Conservation (phyloP, 2,113 vertebrate species). For the Semicossyphus pulcher region DNA sequence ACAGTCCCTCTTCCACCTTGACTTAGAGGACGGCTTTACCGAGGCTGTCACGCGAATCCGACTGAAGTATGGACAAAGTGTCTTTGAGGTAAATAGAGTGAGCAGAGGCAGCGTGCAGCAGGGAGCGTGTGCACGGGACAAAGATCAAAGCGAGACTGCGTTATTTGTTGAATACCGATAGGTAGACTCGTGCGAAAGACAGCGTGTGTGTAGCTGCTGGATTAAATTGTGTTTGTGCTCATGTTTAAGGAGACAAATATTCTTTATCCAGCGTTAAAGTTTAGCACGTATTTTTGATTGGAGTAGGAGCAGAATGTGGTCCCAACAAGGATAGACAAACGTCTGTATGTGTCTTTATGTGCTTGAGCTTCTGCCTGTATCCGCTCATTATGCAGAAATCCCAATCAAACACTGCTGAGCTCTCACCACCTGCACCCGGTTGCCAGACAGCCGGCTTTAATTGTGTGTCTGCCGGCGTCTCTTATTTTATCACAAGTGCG, state of each 20-base stretch:
- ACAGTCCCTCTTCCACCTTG: constrained; percentile 31
- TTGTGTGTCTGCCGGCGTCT: constrained; percentile 45
- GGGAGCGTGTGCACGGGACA: constrained; percentile 22
- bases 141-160: constrained; percentile 44
- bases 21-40: constrained; percentile 37
- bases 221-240: not conserved
- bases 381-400: constrained; percentile 46
- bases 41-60: constrained; percentile 37
- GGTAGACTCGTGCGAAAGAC: constrained; percentile 18
- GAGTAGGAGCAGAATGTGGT: not conserved
- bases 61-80: constrained; percentile 47
- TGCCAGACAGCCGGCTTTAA: constrained; percentile 43
- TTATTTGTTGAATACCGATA: constrained; percentile 55
- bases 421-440: constrained; percentile 62
- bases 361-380: constrained; percentile 17
- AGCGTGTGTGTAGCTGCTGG: not conserved
- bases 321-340: not conserved
- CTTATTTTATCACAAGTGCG: constrained; percentile 59
- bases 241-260: not conserved
- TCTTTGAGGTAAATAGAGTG: constrained; percentile 41
- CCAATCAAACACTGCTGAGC: constrained; percentile 55
- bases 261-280: not conserved
- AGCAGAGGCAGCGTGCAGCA: constrained; percentile 12
- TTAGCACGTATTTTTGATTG: not conserved
- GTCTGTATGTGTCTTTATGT: not conserved